These are phyloP conservation scores for Toxostoma redivivum DNA, from an alignment of 2,113 vertebrate species.

Conservation along the genomic window DNA sequence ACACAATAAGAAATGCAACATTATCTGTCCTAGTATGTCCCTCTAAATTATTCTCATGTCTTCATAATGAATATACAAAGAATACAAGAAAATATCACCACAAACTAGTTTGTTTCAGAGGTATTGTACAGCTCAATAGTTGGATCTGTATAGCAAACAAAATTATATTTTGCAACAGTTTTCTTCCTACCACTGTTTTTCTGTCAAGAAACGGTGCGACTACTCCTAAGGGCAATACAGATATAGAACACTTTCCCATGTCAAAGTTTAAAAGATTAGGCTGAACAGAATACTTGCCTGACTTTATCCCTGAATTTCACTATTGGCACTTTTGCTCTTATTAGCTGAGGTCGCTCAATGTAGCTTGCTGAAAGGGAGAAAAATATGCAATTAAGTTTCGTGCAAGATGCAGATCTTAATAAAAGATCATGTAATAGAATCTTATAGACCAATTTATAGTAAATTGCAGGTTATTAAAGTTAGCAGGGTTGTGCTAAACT, in stretches of 20 bases:
- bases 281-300: conserved; percentile 77
- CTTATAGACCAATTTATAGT: neutral
- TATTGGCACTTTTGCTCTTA: conserved; percentile 97
- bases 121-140: neutral
- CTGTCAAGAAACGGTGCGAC: neutral
- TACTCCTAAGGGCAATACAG: neutral
- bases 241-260: rapidly evolving
- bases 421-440: neutral
- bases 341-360: conserved; percentile 88
- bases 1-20: neutral
- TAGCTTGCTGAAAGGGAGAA: conserved; percentile 72
- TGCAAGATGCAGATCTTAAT: neutral
- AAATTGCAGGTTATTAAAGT: neutral
- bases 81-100: neutral
- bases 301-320: conserved; percentile 92
- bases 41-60: neutral
- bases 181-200: neutral
- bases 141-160: neutral
- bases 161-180: neutral
- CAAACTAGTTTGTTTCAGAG: neutral
- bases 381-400: neutral
- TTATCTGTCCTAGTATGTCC: neutral
- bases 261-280: neutral
- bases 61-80: neutral
- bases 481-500: neutral